Base-by-base conservation (phyloP, 2,888 invertebrate species). In the Boloria euphrosyne region DNA sequence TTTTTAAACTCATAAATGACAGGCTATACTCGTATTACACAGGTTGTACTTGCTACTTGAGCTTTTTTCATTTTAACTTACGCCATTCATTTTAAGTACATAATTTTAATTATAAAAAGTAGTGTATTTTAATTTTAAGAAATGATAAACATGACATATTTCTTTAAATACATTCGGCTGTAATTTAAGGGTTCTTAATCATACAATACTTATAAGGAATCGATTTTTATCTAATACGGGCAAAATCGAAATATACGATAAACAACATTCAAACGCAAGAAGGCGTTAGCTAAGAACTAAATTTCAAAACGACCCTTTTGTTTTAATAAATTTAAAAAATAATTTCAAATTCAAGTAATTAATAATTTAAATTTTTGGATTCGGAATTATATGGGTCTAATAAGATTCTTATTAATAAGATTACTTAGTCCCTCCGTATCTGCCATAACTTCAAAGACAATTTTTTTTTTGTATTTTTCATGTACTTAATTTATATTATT, bases 11-110 rank as follows among this genome's bases (percentile, higher is more conserved):
- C 55, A 44, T 22, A 44, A 44, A 55, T 44, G 10, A 18, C 44
- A 55, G n/a, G 55, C 6, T 57, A 22, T 46, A 46, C 18, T 57
- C 57, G n/a, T 46, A 44, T 13, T 13, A 22, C n/a, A 46, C 44
- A 17, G n/a, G 10, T 46, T 10, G 22, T 22, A n/a, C 17, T 57
- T 10, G 31, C 31, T 38, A 38, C 7, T 38, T 38, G 10, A 38
- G 4, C 22, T 43, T 16, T 50, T 50, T 49, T 16, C n/a, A 31
- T 38, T 38, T 7, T 0, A 22, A 0, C 7, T 38, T 38, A 38
- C 31, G 31, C 7, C 31, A 38, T 38, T 38, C 10, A 10, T 22
- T 18, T 50, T 22, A 50, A 50, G 13, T 13, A 22, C 22, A 22
- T 49, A 1, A 13, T 13, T 50, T 18, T 18, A 50, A 18, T 13